Conservation (phyloP, 2,113 vertebrate species). For the Myanophis thanlyinensis region DNA sequence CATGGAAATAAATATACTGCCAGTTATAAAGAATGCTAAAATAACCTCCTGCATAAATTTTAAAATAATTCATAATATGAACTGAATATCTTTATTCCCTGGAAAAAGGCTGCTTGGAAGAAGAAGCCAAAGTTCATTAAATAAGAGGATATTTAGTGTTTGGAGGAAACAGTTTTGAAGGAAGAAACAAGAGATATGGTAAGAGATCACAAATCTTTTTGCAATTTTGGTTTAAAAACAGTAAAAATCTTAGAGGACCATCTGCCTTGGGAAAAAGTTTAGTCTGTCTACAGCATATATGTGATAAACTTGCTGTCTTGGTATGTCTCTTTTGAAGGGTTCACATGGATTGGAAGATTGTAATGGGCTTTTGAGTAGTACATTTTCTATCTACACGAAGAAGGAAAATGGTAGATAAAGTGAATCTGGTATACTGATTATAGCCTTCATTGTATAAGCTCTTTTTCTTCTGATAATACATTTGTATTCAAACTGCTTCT, state of each 20-base stretch:
- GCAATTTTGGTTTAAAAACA: not conserved
- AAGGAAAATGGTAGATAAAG: not conserved
- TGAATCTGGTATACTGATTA: not conserved
- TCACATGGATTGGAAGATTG: not conserved
- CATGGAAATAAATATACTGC: not conserved
- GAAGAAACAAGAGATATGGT: not conserved
- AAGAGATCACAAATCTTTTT: not conserved
- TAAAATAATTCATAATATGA: not conserved
- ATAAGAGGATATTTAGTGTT: not conserved
- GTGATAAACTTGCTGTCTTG: not conserved
- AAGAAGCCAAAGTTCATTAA: not conserved
- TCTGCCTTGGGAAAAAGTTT: not conserved
- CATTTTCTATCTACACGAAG: not conserved
- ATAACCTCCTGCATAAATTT: not conserved
- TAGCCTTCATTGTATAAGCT: conserved; percentile 28
- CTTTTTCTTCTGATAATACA: not conserved
- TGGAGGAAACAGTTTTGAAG: not conserved
- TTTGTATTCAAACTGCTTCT: not conserved
- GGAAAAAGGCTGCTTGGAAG: conserved; percentile 27
- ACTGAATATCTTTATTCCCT: not conserved
- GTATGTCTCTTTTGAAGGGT: not conserved
- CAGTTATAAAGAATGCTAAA: not conserved
- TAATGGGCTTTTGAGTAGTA: not conserved
- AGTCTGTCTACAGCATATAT: not conserved
- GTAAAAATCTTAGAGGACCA: not conserved